Conservation (phyloP, 2,888 invertebrate species). For the Lasioglossum pauxillum region DNA sequence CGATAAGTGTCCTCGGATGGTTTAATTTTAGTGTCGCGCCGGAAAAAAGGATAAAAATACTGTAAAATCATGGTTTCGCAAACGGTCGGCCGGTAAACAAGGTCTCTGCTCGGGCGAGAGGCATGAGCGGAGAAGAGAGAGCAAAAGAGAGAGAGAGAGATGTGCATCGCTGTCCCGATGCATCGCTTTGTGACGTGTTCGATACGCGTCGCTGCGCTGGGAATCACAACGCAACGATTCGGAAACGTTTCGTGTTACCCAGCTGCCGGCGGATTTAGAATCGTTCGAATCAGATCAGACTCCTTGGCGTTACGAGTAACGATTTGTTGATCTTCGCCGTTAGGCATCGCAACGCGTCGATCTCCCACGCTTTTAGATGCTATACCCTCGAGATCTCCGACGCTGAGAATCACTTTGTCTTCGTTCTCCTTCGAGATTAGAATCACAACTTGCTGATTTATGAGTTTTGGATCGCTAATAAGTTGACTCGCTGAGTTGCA, state of each 20-base stretch:
- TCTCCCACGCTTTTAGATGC: not conserved
- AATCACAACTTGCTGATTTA: not conserved
- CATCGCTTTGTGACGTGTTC: conserved; percentile 26
- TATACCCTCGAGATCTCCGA: not conserved
- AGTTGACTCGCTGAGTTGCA: not conserved
- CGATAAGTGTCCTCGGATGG: conserved; percentile 50
- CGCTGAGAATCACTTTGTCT: not conserved
- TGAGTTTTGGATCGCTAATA: not conserved
- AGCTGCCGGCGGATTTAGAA: conserved; percentile 8
- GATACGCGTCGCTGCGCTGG: conserved; percentile 4
- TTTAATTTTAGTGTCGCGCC: conserved; percentile 53
- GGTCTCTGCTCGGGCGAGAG: conserved; percentile 13
- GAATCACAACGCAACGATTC: conserved; percentile 15
- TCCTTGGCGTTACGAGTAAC: conserved; percentile 9
- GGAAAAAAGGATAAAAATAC: conserved; percentile 55
- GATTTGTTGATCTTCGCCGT: not conserved
- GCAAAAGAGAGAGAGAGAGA: not conserved
- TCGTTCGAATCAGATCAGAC: conserved; percentile 6
- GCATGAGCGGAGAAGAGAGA: not conserved
- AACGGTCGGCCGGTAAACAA: conserved; percentile 49
- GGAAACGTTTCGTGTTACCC: conserved; percentile 13
- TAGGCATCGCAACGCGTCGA: not conserved
- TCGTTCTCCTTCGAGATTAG: not conserved
- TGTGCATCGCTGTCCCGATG: not conserved
- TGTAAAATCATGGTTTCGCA: conserved; percentile 50